Evolutionary conservation across 2,797 vertebrate species (phyloP).

Genomic region (Neostethus bicornis): DNA sequence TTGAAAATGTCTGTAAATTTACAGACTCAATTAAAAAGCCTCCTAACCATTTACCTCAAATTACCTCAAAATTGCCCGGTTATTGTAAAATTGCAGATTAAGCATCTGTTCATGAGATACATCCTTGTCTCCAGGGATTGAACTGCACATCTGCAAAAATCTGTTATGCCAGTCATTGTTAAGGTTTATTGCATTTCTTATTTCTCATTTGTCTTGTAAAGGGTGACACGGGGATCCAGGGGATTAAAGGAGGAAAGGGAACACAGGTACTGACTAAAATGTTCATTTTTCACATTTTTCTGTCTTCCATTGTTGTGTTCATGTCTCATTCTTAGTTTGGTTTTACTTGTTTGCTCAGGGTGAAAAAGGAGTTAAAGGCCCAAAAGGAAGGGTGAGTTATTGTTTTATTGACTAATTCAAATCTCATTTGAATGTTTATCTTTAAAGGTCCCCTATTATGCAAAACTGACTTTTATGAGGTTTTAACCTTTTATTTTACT

Average conservation of each 20-base stretch:
- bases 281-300: slow-evolving; percentile 6
- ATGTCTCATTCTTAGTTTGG: slow-evolving; percentile 6
- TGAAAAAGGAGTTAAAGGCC: slow-evolving; percentile 71
- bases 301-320: background rate
- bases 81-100: background rate
- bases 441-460: too few species aligned
- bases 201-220: slow-evolving; percentile 47
- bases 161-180: slow-evolving; percentile 5
- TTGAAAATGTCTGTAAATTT: background rate
- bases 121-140: background rate
- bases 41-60: background rate
- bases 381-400: slow-evolving; percentile 76
- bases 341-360: slow-evolving; percentile 59
- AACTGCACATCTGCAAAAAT: slow-evolving; percentile 1
- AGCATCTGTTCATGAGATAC: background rate
- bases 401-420: background rate
- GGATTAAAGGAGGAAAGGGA: slow-evolving; percentile 75
- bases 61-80: background rate
- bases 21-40: background rate
- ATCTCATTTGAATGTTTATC: background rate
- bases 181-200: slow-evolving; percentile 2
- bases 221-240: slow-evolving; percentile 76
- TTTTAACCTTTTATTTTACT: too few species aligned
- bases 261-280: slow-evolving; percentile 63
- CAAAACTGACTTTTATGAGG: too few species aligned